A percentile compares a stretch with the other conserved stretches of the same genome.
phyloP scores from a whole-genome alignment of 2,797 vertebrate species.

The Danio albolineatus region DNA sequence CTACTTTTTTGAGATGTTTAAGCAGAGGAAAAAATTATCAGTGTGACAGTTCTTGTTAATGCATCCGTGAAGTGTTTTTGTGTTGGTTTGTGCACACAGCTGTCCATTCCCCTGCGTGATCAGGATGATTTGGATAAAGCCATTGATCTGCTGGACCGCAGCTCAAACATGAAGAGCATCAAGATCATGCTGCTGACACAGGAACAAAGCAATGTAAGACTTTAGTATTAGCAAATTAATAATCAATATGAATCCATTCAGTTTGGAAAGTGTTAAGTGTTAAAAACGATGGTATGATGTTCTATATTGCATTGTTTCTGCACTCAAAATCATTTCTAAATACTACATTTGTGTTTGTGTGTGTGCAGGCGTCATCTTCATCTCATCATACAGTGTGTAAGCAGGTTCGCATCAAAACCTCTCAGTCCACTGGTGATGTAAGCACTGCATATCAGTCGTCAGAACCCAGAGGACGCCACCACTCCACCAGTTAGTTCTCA shows the following conservation, averaged over 20 bases:
- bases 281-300: background rate
- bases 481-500: conserved; percentile 88
- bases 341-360: conserved; percentile 7
- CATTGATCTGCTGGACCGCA: conserved; percentile 92
- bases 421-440: conserved; percentile 92
- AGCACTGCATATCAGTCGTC: conserved; percentile 86
- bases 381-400: conserved; percentile 84
- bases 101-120: conserved; percentile 90
- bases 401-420: conserved; percentile 95
- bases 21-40: background rate
- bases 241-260: background rate
- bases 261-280: background rate
- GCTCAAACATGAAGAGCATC: conserved; percentile 97
- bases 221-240: background rate
- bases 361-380: conserved; percentile 78
- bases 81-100: conserved; percentile 71
- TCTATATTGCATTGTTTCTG: background rate
- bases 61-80: conserved; percentile 29
- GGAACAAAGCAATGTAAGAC: conserved; percentile 89
- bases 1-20: background rate
- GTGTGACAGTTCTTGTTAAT: background rate
- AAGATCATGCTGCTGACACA: conserved; percentile 90
- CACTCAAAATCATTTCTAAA: background rate
- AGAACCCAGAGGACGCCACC: conserved; percentile 91
- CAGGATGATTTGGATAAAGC: conserved; percentile 97